Conservation (phyloP, 2,113 vertebrate species). For the Varanus salvator region DNA sequence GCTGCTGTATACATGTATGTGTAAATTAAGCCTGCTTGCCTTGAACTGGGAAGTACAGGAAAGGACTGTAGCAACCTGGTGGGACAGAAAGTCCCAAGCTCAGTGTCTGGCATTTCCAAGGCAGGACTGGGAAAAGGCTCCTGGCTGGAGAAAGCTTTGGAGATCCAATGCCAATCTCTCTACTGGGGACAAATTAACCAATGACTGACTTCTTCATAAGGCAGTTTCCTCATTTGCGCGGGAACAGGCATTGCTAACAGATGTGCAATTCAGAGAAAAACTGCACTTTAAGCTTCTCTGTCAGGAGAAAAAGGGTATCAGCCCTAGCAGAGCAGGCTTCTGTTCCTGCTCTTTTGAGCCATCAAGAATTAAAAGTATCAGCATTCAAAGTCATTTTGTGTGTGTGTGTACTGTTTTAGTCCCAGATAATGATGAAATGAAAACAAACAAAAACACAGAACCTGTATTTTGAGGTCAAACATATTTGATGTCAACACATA, state of each 20-base stretch:
- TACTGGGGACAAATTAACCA: not conserved
- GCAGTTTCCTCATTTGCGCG: not conserved
- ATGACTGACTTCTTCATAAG: not conserved
- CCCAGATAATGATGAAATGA: not conserved
- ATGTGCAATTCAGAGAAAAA: not conserved
- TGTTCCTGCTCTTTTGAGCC: not conserved
- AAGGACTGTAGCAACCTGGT: not conserved
- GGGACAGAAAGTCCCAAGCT: not conserved
- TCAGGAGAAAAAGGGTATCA: not conserved
- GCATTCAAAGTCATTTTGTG: not conserved
- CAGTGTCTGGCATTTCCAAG: not conserved
- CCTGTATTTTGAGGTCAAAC: no score
- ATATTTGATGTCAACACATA: not conserved
- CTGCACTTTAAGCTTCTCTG: not conserved
- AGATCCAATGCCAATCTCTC: not conserved
- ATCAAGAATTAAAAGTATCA: not conserved
- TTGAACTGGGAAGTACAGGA: no score
- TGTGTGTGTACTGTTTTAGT: not conserved
- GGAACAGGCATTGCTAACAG: no score
- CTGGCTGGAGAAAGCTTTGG: not conserved
- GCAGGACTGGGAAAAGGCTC: not conserved
- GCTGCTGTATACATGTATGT: not conserved
- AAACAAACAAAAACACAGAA: not conserved
- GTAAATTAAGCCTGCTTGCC: not conserved
- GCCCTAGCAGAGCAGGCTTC: not conserved